Evolutionary conservation across 1,140 invertebrate species (phyloP).

Genomic region (Drosophila navojoa): DNA sequence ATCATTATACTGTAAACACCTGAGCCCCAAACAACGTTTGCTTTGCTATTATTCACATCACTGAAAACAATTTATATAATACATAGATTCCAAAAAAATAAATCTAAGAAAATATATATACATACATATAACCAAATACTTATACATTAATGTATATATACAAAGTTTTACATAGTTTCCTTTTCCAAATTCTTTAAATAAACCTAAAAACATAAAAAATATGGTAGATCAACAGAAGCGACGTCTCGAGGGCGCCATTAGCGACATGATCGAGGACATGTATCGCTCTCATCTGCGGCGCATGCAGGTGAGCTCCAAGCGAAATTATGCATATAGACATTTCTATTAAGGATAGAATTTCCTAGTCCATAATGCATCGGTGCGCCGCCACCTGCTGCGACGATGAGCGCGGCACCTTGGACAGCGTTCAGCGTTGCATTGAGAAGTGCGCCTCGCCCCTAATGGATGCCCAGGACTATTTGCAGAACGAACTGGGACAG

Average conservation of each 20-base stretch:
- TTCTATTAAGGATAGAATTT: not conserved
- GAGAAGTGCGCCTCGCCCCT: slow-evolving; percentile 90
- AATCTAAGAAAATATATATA: not conserved
- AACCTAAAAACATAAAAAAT: not conserved
- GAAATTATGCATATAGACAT: not conserved
- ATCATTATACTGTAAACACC: not conserved
- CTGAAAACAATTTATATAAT: not conserved
- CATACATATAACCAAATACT: not conserved
- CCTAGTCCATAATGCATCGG: slow-evolving; percentile 90
- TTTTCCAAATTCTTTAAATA: slow-evolving; percentile 50
- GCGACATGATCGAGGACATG: slow-evolving; percentile 90
- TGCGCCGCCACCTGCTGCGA: slow-evolving; percentile 95
- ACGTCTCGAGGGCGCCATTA: slow-evolving; percentile 91
- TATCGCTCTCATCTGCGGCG: slow-evolving; percentile 91
- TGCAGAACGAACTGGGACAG: slow-evolving; percentile 87
- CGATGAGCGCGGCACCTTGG: slow-evolving; percentile 88
- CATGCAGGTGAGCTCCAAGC: slow-evolving; percentile 90
- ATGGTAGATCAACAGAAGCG: slow-evolving; percentile 90
- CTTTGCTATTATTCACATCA: not conserved
- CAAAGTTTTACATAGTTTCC: not conserved
- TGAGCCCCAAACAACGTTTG: not conserved
- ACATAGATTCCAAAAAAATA: not conserved
- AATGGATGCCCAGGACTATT: slow-evolving; percentile 91
- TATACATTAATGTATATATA: slow-evolving; percentile 27
- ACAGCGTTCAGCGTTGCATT: slow-evolving; percentile 92